Base-by-base conservation (phyloP, 2,113 vertebrate genomes). In the Chaenocephalus aceratus region DNA sequence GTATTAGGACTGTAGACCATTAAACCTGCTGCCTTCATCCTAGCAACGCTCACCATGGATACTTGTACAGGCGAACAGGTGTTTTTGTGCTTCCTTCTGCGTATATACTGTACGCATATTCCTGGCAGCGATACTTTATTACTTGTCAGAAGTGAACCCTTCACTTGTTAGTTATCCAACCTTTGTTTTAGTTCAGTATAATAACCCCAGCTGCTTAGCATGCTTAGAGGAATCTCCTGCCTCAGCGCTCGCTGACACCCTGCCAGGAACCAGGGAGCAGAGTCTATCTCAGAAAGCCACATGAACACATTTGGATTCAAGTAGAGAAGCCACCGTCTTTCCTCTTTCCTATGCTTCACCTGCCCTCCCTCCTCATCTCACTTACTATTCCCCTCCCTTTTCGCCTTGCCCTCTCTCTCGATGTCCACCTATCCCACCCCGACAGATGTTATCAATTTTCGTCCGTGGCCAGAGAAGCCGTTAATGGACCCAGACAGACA, bases 391-490 rank as follows among this genome's bases (percentile, higher is more conserved):
- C 65, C 57, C 49, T 65, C 36, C 54, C 30, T 2, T 34, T 63
- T 65, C 56, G 49, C 36, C 67, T 36, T 61, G 1, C 6, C 11
- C 21, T 80, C 68, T 84, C 73, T 44, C 60, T 68, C 52, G 75
- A 83, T 69, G 73, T 82, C 86, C 85, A 77, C 81, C 75, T 78
- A 61, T 87, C 60, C 76, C 36, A 34, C 59, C 34, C 72, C 84
- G 86, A 89, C 83, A 91, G 91, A 92, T 91, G 91, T 88, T 91
- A 89, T 90, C 87, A 81, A 86, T 88, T 88, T 88, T 41, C 83
- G 60, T 54, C 73, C 0, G 12, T 1, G 53, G 76, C 80, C 58
- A 85, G 57, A 72, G 68, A 77, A 75, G 71, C 87, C 86, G 86
- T 84, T 85, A 87, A 83, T 56, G 79, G 83, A 79, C 78, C 69